Evolutionary conservation across 2,888 invertebrate species (phyloP).

Genomic region (Tinea semifulvella): DNA sequence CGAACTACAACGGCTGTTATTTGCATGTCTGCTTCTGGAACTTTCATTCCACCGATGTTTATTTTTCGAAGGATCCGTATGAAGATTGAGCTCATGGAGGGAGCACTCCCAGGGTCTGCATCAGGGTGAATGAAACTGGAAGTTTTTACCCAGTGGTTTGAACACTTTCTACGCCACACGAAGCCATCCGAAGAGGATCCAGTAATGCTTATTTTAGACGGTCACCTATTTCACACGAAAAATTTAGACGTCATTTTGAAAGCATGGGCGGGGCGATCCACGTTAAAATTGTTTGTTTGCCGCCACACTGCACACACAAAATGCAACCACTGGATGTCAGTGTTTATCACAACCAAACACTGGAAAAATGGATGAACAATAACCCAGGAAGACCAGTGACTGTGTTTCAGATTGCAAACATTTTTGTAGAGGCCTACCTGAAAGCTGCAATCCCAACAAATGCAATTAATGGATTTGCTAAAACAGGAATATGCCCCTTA

Average conservation of each 20-base stretch:
- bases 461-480: constrained; percentile 4
- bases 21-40: constrained; percentile 25
- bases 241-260: constrained; percentile 26
- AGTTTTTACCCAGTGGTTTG: constrained; percentile 30
- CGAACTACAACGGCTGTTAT: constrained; percentile 24
- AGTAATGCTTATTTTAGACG: too few species aligned
- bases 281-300: constrained; percentile 30
- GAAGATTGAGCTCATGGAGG: constrained; percentile 25
- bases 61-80: constrained; percentile 24
- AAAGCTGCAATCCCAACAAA: constrained; percentile 16
- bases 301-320: constrained; percentile 26
- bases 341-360: too few species aligned
- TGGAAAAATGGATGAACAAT: too few species aligned
- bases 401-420: too few species aligned
- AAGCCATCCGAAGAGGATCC: too few species aligned
- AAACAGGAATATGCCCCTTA: constrained; percentile 12
- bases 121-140: constrained; percentile 30
- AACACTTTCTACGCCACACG: constrained; percentile 41
- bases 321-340: constrained; percentile 26
- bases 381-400: too few species aligned
- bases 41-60: constrained; percentile 25
- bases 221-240: too few species aligned
- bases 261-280: constrained; percentile 22
- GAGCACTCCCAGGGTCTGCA: constrained; percentile 30
- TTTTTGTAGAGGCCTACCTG: constrained; percentile 18